Evolutionary conservation across 2,113 vertebrate species (phyloP).

Genomic region (Pyxicephalus adspersus): DNA sequence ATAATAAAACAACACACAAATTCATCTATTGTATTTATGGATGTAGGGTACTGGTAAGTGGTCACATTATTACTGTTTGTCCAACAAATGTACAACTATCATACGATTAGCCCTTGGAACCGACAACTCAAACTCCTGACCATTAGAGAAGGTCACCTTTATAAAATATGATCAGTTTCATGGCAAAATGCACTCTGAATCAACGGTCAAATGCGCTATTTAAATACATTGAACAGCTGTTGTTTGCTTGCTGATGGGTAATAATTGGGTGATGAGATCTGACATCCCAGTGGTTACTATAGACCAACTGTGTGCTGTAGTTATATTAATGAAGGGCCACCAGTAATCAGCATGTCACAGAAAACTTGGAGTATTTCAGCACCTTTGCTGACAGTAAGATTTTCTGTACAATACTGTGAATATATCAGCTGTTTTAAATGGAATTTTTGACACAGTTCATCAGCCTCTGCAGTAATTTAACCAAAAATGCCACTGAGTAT

Average conservation of each 20-base stretch:
- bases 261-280: slow-evolving; percentile 22
- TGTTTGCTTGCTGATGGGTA: background rate
- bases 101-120: background rate
- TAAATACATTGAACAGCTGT: background rate
- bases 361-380: slow-evolving; percentile 10
- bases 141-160: background rate
- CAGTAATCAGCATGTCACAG: slow-evolving; percentile 23
- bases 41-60: too few species aligned
- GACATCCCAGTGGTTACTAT: slow-evolving; percentile 18
- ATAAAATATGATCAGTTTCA: background rate
- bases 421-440: background rate
- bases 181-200: background rate
- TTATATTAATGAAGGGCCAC: slow-evolving; percentile 32
- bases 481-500: background rate
- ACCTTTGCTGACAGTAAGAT: slow-evolving; percentile 3
- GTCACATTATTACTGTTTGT: background rate
- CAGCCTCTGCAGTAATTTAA: slow-evolving; percentile 22
- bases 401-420: background rate
- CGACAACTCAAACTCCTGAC: background rate
- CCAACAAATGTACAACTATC: background rate
- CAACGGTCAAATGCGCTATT: too few species aligned
- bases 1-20: too few species aligned
- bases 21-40: too few species aligned
- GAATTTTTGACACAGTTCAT: slow-evolving; percentile 19
- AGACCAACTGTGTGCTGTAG: slow-evolving; percentile 1